Conservation (phyloP, 2,113 vertebrate species). For the Jaculus jaculus region DNA sequence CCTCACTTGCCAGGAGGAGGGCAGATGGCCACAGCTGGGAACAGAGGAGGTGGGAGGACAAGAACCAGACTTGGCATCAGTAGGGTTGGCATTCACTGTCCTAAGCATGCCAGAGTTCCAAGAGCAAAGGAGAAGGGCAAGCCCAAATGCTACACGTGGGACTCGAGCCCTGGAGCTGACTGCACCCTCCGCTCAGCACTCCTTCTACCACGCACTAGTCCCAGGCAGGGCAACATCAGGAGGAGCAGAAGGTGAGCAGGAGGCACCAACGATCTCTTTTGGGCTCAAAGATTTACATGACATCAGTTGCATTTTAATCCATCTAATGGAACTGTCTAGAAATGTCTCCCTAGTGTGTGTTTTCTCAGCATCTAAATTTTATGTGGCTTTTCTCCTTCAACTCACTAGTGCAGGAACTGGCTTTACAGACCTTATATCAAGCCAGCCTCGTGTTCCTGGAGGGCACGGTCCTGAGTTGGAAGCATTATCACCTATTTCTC, state of each 20-base stretch:
- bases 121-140: background rate
- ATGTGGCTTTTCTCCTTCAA: background rate
- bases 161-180: background rate
- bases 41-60: background rate
- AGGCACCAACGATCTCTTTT: background rate
- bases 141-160: background rate
- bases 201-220: fast-evolving
- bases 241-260: too few relatives aligned
- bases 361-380: background rate
- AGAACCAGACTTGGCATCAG: background rate
- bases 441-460: background rate
- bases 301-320: background rate
- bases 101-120: background rate
- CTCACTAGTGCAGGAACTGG: background rate
- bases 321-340: background rate
- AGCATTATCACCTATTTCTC: background rate
- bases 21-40: background rate
- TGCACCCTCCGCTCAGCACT: fast-evolving
- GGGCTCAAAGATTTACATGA: too few relatives aligned
- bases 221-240: background rate
- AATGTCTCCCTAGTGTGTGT: background rate
- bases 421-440: background rate
- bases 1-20: background rate
- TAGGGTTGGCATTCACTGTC: background rate
- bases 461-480: background rate